phyloP scores from a whole-genome alignment of 2,797 vertebrate genomes.

The Pangasius djambal region DNA sequence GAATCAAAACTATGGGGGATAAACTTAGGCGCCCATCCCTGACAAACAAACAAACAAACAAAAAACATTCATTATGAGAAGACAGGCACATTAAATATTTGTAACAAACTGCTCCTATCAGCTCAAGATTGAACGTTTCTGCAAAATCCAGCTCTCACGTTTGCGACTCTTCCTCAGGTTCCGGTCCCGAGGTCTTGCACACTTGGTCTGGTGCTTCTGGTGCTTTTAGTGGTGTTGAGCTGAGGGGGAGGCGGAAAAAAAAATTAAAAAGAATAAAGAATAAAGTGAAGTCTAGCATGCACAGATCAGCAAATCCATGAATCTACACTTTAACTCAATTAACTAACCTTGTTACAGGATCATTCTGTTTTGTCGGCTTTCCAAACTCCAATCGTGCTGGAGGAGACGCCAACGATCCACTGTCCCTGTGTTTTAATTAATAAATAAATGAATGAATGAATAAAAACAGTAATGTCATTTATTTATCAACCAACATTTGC shows the following conservation, averaged over 20 bases:
- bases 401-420: slow-evolving; percentile 40
- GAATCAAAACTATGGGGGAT: slow-evolving; percentile 19
- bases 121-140: not conserved
- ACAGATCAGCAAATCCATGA: not conserved
- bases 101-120: not conserved
- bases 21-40: slow-evolving; percentile 16
- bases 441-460: too few species aligned
- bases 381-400: slow-evolving; percentile 33
- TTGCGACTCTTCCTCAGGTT: slow-evolving; percentile 1
- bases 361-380: slow-evolving; percentile 28
- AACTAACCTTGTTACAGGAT: slow-evolving; percentile 31
- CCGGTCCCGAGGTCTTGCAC: not conserved
- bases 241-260: not conserved
- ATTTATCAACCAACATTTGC: not conserved
- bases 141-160: slow-evolving; percentile 1
- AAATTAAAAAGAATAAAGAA: not conserved
- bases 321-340: too few species aligned
- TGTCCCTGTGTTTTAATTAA: slow-evolving; percentile 31
- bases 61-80: not conserved
- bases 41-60: too few species aligned
- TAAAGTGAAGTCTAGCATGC: not conserved
- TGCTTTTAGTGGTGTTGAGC: not conserved
- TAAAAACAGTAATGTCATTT: not conserved
- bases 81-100: not conserved
- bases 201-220: not conserved